phyloP scores from a whole-genome alignment of 2,113 vertebrate species.

The Saimiri boliviensis region DNA sequence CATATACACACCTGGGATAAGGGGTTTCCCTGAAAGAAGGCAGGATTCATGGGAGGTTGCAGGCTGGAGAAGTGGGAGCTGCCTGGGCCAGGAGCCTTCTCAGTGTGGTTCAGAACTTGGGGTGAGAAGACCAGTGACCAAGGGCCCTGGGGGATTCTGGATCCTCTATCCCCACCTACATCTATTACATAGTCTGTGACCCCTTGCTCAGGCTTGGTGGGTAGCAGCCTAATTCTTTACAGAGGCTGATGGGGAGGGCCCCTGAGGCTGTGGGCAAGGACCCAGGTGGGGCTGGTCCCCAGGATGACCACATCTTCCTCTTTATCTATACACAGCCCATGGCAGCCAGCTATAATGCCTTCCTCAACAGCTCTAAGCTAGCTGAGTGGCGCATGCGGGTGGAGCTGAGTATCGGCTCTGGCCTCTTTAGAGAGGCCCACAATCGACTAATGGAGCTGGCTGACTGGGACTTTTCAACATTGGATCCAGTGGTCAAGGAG shows the following conservation, averaged over 20 bases:
- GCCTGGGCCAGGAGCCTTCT: not conserved
- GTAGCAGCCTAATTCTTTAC: not conserved
- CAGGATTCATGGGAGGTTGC: too few relatives aligned
- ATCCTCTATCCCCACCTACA: too few relatives aligned
- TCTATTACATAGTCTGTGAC: not conserved
- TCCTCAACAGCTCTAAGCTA: constrained; percentile 81
- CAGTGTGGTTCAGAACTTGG: not conserved
- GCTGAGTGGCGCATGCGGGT: constrained; percentile 84
- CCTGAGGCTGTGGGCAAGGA: not conserved
- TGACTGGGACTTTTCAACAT: constrained; percentile 73
- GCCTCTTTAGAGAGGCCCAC: constrained; percentile 85
- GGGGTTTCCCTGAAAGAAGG: not conserved
- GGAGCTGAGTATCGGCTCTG: constrained; percentile 79
- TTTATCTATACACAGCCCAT: constrained; percentile 82
- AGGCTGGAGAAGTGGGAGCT: not conserved
- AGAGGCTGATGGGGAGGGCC: not conserved
- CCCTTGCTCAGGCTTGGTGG: not conserved
- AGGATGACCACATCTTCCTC: not conserved
- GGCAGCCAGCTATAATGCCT: constrained; percentile 82
- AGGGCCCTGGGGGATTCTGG: not conserved
- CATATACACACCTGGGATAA: not conserved
- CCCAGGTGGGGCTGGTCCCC: not conserved
- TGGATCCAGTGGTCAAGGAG: constrained; percentile 78
- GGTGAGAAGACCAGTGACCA: not conserved
- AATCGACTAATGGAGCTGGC: constrained; percentile 73